Percentiles rank a stretch among this genome's conserved stretches.
These are phyloP conservation scores for Fragariocoptes setiger DNA, from an alignment of 1,140 invertebrate genomes.

Conservation along the genomic window DNA sequence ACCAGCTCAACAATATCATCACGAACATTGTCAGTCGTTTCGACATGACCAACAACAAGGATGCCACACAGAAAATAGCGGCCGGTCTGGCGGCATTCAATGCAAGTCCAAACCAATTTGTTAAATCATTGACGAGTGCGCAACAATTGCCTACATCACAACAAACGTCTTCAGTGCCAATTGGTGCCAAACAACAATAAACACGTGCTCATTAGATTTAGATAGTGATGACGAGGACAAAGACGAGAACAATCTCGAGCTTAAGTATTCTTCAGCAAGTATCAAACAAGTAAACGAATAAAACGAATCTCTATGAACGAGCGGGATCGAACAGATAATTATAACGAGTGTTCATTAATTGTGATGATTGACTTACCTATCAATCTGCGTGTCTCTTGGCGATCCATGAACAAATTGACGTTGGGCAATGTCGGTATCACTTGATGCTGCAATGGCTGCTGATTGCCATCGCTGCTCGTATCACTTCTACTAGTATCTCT, in stretches of 20 bases:
- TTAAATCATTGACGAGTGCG: not conserved
- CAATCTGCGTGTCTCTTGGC: not conserved
- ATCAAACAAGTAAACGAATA: not conserved
- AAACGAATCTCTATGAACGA: not conserved
- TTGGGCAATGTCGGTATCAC: not conserved
- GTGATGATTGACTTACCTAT: not conserved
- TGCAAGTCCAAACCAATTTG: not conserved
- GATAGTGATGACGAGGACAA: too few relatives aligned
- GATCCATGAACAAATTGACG: not conserved
- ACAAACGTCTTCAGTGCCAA: too few relatives aligned
- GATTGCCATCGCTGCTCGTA: too few relatives aligned
- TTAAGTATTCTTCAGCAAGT: not conserved
- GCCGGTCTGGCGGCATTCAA: not conserved
- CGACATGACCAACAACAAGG: conserved; percentile 6
- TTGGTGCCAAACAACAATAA: too few relatives aligned
- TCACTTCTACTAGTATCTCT: too few relatives aligned
- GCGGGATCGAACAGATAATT: not conserved
- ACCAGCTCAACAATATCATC: conserved; percentile 1
- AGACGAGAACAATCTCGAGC: not conserved
- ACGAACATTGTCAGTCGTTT: conserved; percentile 5
- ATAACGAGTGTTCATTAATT: not conserved
- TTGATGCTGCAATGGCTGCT: not conserved
- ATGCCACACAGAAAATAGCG: not conserved
- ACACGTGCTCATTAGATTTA: too few relatives aligned
- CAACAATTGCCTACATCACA: not conserved